Conservation (phyloP, 2,797 vertebrate species). For the Mus caroli region DNA sequence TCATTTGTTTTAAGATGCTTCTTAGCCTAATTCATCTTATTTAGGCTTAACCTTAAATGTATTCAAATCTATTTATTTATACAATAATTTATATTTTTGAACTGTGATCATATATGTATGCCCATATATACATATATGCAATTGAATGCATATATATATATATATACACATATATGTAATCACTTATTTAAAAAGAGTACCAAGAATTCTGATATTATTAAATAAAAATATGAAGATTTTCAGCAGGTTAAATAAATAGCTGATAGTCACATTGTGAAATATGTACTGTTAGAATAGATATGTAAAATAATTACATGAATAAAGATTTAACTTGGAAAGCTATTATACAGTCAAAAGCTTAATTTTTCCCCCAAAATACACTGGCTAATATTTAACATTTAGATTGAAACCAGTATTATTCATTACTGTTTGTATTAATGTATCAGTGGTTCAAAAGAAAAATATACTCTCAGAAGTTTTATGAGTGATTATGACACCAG, state of each 20-base stretch:
- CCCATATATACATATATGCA: background rate
- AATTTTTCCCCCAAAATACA: background rate
- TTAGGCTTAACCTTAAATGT: background rate
- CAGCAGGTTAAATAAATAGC: background rate
- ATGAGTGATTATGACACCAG: conserved; percentile 1
- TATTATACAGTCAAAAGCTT: conserved; percentile 48
- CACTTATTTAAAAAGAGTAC: background rate
- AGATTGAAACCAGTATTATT: conserved; percentile 28
- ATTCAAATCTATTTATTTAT: background rate
- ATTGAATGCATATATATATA: background rate
- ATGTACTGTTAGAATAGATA: background rate
- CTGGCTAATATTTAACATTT: conserved; percentile 61
- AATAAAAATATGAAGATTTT: conserved; percentile 29
- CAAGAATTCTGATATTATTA: background rate
- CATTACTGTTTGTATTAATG: conserved; percentile 57
- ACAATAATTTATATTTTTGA: background rate
- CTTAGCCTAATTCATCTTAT: background rate
- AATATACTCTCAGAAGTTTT: conserved; percentile 55
- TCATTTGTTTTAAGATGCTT: background rate
- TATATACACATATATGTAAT: background rate
- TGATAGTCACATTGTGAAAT: background rate
- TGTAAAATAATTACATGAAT: conserved; percentile 38
- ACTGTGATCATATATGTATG: background rate
- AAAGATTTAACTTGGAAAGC: conserved; percentile 32
- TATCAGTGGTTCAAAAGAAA: conserved; percentile 34